Conservation (phyloP, 2,888 invertebrate genomes). For the Andrena dorsata region DNA sequence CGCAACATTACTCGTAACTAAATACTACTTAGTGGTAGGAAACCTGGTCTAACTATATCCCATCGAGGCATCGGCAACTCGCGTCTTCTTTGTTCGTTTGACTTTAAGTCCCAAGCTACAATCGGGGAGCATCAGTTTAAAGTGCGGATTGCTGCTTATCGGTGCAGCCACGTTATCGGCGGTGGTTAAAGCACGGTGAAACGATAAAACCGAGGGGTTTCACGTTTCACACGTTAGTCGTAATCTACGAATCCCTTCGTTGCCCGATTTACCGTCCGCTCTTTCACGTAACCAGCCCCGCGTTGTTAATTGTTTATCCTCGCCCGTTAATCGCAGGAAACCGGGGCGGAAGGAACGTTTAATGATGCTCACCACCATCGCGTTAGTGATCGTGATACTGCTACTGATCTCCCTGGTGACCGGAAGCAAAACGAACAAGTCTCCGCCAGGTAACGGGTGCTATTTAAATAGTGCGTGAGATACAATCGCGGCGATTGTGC, state of each 20-base stretch:
- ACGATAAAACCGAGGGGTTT: not conserved
- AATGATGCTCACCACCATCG: conserved; percentile 28
- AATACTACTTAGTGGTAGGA: not conserved
- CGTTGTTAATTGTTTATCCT: not conserved
- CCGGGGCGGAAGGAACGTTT: not conserved
- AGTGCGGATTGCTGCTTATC: conserved; percentile 13
- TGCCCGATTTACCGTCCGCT: not conserved
- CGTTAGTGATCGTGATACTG: conserved; percentile 8
- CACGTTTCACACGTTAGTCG: not conserved
- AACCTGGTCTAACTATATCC: conserved; percentile 43
- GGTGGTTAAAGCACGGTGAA: conserved; percentile 15
- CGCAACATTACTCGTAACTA: not conserved
- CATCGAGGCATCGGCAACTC: conserved; percentile 17
- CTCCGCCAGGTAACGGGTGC: conserved; percentile 64
- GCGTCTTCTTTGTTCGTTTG: conserved; percentile 12
- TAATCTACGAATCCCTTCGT: not conserved
- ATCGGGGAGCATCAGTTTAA: not conserved
- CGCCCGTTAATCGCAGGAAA: not conserved
- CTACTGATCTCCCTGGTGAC: not conserved
- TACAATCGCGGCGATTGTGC: not conserved
- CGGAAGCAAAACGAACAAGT: not conserved
- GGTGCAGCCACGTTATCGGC: conserved; percentile 29
- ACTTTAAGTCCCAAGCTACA: not conserved
- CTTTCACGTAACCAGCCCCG: not conserved
- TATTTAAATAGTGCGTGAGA: not conserved